These are phyloP conservation scores for Capromys pilorides DNA, from an alignment of 2,797 vertebrate genomes.

Conservation along the genomic window DNA sequence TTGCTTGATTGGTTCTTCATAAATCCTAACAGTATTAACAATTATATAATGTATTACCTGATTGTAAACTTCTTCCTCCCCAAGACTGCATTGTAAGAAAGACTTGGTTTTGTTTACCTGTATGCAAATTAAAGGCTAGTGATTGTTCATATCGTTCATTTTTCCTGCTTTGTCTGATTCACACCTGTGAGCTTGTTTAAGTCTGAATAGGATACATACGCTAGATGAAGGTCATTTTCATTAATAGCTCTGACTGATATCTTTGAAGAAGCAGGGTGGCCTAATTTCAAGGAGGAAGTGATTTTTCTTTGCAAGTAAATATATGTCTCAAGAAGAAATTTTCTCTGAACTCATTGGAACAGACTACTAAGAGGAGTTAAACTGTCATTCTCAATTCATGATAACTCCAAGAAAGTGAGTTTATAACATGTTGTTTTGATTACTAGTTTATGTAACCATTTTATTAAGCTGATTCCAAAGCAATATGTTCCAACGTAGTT, in stretches of 20 bases:
- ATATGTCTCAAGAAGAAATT: conserved; percentile 15
- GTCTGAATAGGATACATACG: not conserved
- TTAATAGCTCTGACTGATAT: not conserved
- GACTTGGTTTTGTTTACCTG: not conserved
- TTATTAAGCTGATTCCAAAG: conserved; percentile 77
- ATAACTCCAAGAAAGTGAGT: conserved; percentile 72
- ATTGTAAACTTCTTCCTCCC: not conserved
- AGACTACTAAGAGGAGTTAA: conserved; percentile 63
- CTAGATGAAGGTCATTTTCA: not conserved
- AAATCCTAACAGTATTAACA: not conserved
- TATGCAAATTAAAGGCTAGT: not conserved
- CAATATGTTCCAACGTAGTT: conserved; percentile 74
- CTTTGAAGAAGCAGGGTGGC: not conserved
- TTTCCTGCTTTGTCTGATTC: not conserved
- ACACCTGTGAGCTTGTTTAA: not conserved
- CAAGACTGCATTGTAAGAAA: not conserved
- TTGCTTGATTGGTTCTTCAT: not conserved
- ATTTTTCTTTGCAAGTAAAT: not conserved
- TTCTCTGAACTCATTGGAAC: conserved; percentile 39
- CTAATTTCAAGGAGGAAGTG: not conserved
- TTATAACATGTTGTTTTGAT: conserved; percentile 80
- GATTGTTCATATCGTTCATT: not conserved
- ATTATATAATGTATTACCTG: not conserved
- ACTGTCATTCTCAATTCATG: conserved; percentile 53
- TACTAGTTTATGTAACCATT: conserved; percentile 78